Evolutionary conservation across 1,140 invertebrate genomes (phyloP), one percentile per base, ranked within the genome.

Genomic region (Caenorhabditis remanei): DNA sequence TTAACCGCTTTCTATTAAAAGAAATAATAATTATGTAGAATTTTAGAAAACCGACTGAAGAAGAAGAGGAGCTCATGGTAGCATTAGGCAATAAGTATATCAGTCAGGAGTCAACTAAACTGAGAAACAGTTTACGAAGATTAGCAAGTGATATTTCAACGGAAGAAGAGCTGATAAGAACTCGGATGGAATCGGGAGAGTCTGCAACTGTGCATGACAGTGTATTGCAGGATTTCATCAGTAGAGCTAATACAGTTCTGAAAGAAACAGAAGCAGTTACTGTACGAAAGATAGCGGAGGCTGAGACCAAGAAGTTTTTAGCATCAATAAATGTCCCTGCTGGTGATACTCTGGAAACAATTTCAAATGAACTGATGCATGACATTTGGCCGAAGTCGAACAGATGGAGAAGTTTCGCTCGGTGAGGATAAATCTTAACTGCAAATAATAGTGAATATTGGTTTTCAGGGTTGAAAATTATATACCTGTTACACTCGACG

Each of bases 251-350:
- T 50, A n/a, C n/a, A 2, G 46, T 79, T 19, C 6, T 79, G 21
- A 48, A 79, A 79, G 71, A 79, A 24, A 79, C 71, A 32, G 71
- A 53, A 79, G 71, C 71, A 24, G 71, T 79, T 0, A 79, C 43
- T 21, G 46, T 79, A 4, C 43, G 46, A 13, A 79, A 79, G 24
- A 79, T 50, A 53, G 71, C 71, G 0, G 71, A 79, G 53, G 71
- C 71, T 13, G 71, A 79, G 11, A 79, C 71, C 24, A 50, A 24
- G 6, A 79, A 79, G 14, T 79, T 50, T 24, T 79, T 79, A 14
- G 6, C 71, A 24, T 21, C 71, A 1, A 13, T 50, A 13, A 50
- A 53, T 4, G n/a, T 79, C 32, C 46, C 71, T 2, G 24, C n/a
- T 19, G 71, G 11, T 5, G 21, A 48, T 2, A 6, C 71, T 21